Evolutionary conservation across 2,113 vertebrate genomes (phyloP).

Genomic region (Porphyrio hochstetteri): DNA sequence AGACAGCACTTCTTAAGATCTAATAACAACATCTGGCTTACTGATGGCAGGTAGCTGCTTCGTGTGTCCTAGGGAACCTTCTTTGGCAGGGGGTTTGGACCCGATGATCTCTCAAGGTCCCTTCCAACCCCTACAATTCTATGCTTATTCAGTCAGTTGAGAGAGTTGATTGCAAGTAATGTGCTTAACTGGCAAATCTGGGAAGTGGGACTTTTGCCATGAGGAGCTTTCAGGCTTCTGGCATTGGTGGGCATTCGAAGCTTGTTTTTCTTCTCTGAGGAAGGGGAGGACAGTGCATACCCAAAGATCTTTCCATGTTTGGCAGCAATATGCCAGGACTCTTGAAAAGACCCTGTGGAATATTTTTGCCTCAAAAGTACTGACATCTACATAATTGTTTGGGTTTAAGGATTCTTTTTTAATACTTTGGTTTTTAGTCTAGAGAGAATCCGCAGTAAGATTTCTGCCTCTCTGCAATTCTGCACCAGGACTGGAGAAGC

Average conservation of each 20-base stretch:
- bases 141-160: not conserved
- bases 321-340: conserved; percentile 18
- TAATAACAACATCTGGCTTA: not conserved
- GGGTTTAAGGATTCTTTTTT: conserved; percentile 32
- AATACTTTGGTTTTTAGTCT: conserved; percentile 10
- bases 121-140: not conserved
- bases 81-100: no score
- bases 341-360: not conserved
- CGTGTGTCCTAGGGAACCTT: not conserved
- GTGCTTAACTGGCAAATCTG: conserved; percentile 39
- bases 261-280: conserved; percentile 55
- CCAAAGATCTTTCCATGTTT: conserved; percentile 48
- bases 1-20: not conserved
- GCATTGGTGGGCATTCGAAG: conserved; percentile 32
- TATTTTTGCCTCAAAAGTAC: conserved; percentile 29
- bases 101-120: no score
- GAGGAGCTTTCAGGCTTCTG: conserved; percentile 56
- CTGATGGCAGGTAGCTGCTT: not conserved
- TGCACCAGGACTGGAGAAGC: conserved; percentile 40
- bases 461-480: conserved; percentile 41
- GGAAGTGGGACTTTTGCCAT: conserved; percentile 44
- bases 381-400: conserved; percentile 46
- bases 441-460: not conserved
- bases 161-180: not conserved
- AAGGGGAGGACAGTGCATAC: conserved; percentile 32